Evolutionary conservation across 2,888 invertebrate species (phyloP), one percentile per base, ranked within the genome.

Genomic region (Synergus itoensis): DNA sequence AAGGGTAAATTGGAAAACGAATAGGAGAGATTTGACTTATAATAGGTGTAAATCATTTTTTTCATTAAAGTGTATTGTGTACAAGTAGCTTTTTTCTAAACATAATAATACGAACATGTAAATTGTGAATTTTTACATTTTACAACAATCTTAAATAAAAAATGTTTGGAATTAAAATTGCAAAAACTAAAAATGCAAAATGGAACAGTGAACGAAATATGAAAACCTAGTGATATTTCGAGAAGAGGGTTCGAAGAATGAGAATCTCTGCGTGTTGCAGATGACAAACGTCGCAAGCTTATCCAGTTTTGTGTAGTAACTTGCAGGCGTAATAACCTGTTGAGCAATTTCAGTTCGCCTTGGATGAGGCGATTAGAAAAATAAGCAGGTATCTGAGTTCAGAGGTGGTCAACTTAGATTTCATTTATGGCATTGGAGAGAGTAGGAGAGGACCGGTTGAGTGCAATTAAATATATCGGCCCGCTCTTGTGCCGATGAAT

Each of bases 311-410:
- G n/a, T 53, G 65, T 40, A 83, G 75, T 81, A 81, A 79, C 82
- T 79, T 79, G 79, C 81, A 82, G 80, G 82, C 84, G 78, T 85
- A 85, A 87, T 87, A 89, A 89, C 89, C 89, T 89, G 89, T 89
- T 89, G 89, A 89, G 88, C 89, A 89, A 89, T 89, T 88, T 86
- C 86, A 84, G 87, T 87, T 85, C 87, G 84, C 79, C 79, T 53
- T 62, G 64, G 77, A 88, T 64, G 83, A 69, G 89, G 89, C 79
- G 79, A 28, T 14, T 84, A 89, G 82, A 41, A 81, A 64, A 14
- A 28, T 73, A 65, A 77, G 76, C 48, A 82, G 64, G 80, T 53
- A 16, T 53, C 45, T 18, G 11, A 12, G 40, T 11, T 18, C 41
- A 43, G 62, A 18, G 75, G 64, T 79, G 57, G 79, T 78, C 81